Evolutionary conservation across 2,113 vertebrate genomes (phyloP).

Genomic region (Zosterops hypoxanthus): DNA sequence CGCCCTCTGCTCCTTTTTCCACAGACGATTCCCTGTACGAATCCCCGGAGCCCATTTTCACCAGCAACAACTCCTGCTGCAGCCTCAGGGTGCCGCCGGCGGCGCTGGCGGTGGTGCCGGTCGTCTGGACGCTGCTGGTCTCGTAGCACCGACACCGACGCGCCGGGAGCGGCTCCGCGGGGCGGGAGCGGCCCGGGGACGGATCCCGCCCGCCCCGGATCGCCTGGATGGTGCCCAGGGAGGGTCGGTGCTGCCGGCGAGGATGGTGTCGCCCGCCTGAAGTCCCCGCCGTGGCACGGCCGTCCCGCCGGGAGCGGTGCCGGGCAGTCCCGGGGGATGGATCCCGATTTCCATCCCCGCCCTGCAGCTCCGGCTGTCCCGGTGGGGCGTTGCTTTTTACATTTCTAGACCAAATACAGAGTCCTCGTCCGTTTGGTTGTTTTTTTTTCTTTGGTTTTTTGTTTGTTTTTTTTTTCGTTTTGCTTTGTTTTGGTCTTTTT

Average conservation of each 20-base stretch:
- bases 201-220: neutral
- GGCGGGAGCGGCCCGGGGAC: neutral
- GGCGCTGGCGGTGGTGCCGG: constrained; percentile 65
- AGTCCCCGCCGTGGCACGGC: neutral
- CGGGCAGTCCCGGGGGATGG: neutral
- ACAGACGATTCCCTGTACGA: constrained; percentile 93
- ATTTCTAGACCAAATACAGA: constrained; percentile 71
- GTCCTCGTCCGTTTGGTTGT: neutral
- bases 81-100: constrained; percentile 71
- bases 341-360: neutral
- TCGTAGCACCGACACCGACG: constrained; percentile 60
- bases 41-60: constrained; percentile 94
- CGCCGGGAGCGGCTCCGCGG: neutral
- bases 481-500: neutral
- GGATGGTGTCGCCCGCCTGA: neutral
- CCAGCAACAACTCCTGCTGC: constrained; percentile 89
- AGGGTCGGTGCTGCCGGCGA: neutral
- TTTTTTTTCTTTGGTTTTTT: neutral
- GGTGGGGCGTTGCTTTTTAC: constrained; percentile 45
- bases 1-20: neutral
- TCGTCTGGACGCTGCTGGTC: constrained; percentile 76
- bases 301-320: neutral
- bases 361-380: neutral
- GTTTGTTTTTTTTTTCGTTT: neutral
- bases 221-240: neutral